Evolutionary conservation across 2,888 invertebrate species (phyloP).

Genomic region (Encarsia formosa): DNA sequence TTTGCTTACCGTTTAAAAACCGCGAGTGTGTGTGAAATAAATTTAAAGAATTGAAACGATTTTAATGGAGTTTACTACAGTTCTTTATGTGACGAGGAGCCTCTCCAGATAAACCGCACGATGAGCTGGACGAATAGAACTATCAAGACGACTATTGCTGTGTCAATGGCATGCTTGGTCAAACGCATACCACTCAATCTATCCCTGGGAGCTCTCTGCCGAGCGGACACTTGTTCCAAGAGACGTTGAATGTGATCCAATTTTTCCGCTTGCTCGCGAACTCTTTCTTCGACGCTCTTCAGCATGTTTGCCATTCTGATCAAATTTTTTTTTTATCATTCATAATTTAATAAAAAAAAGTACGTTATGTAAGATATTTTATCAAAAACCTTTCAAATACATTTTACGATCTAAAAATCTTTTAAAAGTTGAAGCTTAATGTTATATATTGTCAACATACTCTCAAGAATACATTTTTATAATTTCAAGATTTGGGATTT

Average conservation of each 20-base stretch:
- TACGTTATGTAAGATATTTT: too few relatives aligned
- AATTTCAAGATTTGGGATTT: too few relatives aligned
- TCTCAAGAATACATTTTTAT: too few relatives aligned
- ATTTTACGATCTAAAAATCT: too few relatives aligned
- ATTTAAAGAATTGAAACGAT: background rate
- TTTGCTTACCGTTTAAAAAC: slow-evolving; percentile 4
- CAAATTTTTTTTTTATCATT: too few relatives aligned
- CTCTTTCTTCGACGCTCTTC: slow-evolving; percentile 43
- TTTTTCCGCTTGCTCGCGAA: slow-evolving; percentile 43
- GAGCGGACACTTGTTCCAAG: slow-evolving; percentile 44
- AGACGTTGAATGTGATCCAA: slow-evolving; percentile 46
- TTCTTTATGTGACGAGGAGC: slow-evolving; percentile 30
- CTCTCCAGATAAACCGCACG: slow-evolving; percentile 39
- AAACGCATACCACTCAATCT: slow-evolving; percentile 39
- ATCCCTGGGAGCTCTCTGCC: slow-evolving; percentile 43
- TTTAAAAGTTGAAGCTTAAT: too few relatives aligned
- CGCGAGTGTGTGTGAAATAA: too few relatives aligned
- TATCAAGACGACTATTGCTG: slow-evolving; percentile 42
- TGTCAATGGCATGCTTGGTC: slow-evolving; percentile 42
- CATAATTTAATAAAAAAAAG: too few relatives aligned
- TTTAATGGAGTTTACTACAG: slow-evolving; percentile 33
- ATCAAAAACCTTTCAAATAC: too few relatives aligned
- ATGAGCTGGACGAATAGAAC: slow-evolving; percentile 45
- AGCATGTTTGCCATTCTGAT: slow-evolving; percentile 41
- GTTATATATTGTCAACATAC: too few relatives aligned